Evolutionary conservation across 2,797 vertebrate genomes (phyloP).

Genomic region (Lophotriccus pileatus): DNA sequence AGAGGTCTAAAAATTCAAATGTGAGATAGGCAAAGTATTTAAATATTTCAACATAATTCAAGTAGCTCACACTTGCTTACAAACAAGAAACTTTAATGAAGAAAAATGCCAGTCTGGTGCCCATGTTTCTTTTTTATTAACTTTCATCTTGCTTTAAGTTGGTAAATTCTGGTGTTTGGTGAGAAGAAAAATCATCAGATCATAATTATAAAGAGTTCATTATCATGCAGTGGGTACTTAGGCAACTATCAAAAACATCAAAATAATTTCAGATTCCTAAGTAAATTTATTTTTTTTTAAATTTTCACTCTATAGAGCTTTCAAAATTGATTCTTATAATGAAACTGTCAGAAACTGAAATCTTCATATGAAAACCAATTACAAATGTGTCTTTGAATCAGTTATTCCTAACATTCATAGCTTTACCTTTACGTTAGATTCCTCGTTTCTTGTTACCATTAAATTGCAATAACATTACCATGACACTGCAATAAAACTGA

Average conservation of each 20-base stretch:
- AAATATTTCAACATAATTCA: not conserved
- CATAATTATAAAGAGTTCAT: not conserved
- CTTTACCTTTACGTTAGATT: not conserved
- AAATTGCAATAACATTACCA: not conserved
- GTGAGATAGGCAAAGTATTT: not conserved
- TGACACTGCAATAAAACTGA: not conserved
- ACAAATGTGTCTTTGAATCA: not conserved
- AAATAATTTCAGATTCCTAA: not conserved
- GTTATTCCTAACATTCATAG: not conserved
- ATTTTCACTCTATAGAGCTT: not conserved
- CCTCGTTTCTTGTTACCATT: not conserved
- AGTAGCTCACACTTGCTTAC: not conserved
- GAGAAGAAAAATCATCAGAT: not conserved
- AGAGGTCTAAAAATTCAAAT: not conserved
- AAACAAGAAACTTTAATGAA: not conserved
- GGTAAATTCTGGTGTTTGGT: not conserved
- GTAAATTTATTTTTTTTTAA: not conserved
- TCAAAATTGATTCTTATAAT: not conserved
- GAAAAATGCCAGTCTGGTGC: not conserved
- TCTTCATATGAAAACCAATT: not conserved
- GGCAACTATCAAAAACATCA: not conserved
- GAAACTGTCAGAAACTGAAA: not conserved
- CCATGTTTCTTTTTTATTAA: not conserved
- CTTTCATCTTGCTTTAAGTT: not conserved
- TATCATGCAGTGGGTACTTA: not conserved